Conservation (phyloP, 1,140 invertebrate species). For the Drosophila micromelanica region DNA sequence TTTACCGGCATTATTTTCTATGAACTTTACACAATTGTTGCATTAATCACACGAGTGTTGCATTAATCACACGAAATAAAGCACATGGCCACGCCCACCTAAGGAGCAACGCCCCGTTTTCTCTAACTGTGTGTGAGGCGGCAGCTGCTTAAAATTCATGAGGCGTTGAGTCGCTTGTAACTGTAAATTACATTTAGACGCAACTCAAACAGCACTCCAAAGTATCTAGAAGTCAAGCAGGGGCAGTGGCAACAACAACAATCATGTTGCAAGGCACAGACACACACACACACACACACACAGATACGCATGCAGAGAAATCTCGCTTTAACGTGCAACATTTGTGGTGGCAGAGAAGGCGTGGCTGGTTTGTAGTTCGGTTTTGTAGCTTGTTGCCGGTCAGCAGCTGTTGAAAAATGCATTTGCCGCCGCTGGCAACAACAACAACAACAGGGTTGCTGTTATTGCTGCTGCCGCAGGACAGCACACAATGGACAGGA, state of each 20-base stretch:
- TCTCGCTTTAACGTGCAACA: constrained; percentile 15
- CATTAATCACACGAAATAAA: constrained; percentile 77
- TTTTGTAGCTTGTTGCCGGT: constrained; percentile 14
- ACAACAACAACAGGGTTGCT: background rate
- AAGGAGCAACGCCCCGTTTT: constrained; percentile 17
- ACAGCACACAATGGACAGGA: constrained; percentile 17
- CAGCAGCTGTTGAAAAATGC: constrained; percentile 42
- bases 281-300: constrained; percentile 6
- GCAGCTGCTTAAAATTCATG: constrained; percentile 77
- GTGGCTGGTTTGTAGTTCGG: background rate
- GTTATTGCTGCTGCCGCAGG: background rate
- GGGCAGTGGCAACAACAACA: background rate
- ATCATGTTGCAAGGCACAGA: constrained; percentile 4
- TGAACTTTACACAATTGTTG: constrained; percentile 21
- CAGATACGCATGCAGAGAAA: no score
- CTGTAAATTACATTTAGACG: constrained; percentile 80
- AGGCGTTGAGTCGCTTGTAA: constrained; percentile 68
- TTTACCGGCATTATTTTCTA: background rate
- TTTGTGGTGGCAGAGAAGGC: constrained; percentile 22
- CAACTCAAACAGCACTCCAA: constrained; percentile 77
- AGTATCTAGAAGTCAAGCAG: constrained; percentile 15
- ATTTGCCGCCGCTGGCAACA: constrained; percentile 15
- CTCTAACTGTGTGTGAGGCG: constrained; percentile 2
- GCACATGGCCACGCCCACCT: constrained; percentile 43
- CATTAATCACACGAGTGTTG: constrained; percentile 75